Base-by-base conservation (phyloP, 2,888 invertebrate genomes). In the Thera obeliscata region DNA sequence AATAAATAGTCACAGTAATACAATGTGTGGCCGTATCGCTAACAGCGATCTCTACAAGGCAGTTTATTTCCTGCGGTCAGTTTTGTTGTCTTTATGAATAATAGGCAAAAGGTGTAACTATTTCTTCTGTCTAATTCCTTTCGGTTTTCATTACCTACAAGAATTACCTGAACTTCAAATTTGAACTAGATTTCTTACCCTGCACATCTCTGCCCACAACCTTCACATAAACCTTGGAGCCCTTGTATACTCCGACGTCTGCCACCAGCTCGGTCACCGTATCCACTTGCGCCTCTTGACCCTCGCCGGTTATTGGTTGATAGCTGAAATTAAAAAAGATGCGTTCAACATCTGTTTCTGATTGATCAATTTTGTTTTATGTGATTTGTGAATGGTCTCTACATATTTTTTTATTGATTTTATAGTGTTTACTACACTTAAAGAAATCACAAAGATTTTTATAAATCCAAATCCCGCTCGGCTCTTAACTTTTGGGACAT, bases 131-230 rank as follows among this genome's bases (percentile, higher is more conserved):
- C 7, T 12, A 9, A 46, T 46, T 46, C 9, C 7, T 46, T 46
- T 46, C 7, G 5, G 12, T 49, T 3, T 22, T 22, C 6, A 33
- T 9, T 52, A 22, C 33, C 33, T 52, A 3, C 52, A 33, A 33
- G 2, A 52, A 52, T 52, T 52, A 33, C 3, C 33, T 9, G 3
- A 12, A 12, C 6, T 22, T 50, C 4, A 5, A 6, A 5, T 5
- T 38, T 38, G 38, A 38, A 38, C 9, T 33, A 8, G 9, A 22
- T 8, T 33, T 46, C 49, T 22, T 63, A 93, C 94, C 94, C 79
- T 80, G 83, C 0, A 86, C 62, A 52, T 94, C 93, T 69, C 93
- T 85, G 0, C 94, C 94, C 0, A 88, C 80, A 3, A 94, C 88
- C 74, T 91, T 93, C 35, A 86, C 87, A 75, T 91, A 93, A 0